Conservation (phyloP, 2,113 vertebrate species). For the Herpetotheres cachinnans region DNA sequence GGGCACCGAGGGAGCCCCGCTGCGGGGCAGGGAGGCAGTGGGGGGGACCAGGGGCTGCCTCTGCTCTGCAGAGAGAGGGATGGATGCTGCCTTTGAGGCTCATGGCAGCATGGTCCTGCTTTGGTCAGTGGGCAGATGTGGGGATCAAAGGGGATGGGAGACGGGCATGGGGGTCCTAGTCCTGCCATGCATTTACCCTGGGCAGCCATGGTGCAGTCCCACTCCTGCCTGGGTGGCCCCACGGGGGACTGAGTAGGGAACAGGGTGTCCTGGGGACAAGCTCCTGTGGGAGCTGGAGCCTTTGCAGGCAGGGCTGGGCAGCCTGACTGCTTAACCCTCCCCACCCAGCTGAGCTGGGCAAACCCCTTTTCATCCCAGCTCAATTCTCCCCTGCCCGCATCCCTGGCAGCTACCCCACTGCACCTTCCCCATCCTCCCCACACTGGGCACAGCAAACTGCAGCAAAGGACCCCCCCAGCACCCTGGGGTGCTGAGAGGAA, state of each 20-base stretch:
- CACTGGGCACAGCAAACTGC: fast-evolving
- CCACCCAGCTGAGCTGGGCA: not conserved
- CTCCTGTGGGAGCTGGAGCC: not conserved
- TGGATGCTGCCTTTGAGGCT: not conserved
- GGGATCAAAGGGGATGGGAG: not conserved
- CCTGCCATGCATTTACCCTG: not conserved
- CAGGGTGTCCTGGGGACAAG: not conserved
- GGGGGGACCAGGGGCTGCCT: not conserved
- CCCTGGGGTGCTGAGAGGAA: not conserved
- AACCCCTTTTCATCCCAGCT: not conserved
- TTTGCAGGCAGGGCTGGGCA: not conserved
- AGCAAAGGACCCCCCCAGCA: not conserved
- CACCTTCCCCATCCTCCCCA: not conserved
- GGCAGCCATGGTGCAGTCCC: not conserved
- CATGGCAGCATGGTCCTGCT: not conserved
- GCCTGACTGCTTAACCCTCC: not conserved
- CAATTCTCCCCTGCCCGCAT: not conserved
- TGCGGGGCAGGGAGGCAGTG: fast-evolving
- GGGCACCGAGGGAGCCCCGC: fast-evolving
- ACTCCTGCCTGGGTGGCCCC: too few relatives aligned
- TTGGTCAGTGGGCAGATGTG: not conserved
- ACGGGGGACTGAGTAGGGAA: not conserved
- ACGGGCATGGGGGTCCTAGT: not conserved
- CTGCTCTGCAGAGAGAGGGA: fast-evolving
- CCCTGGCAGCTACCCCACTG: not conserved